Percentiles rank a stretch among this genome's conserved stretches.
phyloP scores from a whole-genome alignment of 2,888 invertebrate genomes.

The Thelaira solivaga region DNA sequence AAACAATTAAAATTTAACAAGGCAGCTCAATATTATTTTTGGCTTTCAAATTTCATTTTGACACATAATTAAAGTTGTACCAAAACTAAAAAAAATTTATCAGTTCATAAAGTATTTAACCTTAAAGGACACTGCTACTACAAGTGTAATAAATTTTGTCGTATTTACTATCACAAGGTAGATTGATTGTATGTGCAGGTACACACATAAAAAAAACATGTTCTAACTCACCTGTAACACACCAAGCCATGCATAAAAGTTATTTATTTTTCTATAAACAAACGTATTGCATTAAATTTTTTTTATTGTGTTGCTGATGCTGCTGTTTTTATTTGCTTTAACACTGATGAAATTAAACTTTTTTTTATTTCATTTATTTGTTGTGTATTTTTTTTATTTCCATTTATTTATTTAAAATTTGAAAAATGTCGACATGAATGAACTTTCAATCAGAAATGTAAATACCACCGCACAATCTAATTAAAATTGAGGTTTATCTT shows the following conservation, averaged over 20 bases:
- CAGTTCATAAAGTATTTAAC: no score
- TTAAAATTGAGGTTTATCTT: conserved; percentile 38
- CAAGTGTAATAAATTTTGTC: no score
- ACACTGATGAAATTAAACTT: neutral
- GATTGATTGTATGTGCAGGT: neutral
- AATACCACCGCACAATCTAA: conserved; percentile 38
- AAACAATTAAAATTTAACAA: no score
- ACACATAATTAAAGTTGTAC: no score
- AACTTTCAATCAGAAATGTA: conserved; percentile 16
- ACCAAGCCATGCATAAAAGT: conserved; percentile 1
- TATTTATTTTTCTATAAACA: neutral
- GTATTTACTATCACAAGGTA: no score
- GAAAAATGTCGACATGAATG: conserved; percentile 30
- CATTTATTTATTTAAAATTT: neutral
- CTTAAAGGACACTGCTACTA: no score
- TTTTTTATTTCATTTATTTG: neutral
- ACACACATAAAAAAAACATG: neutral
- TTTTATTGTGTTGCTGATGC: neutral
- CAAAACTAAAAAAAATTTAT: no score
- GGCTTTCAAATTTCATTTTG: no score
- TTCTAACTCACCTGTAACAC: conserved; percentile 41
- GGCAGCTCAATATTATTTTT: no score
- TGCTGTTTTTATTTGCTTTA: neutral
- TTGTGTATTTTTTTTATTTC: neutral
- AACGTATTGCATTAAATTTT: neutral